Evolutionary conservation across 2,888 invertebrate genomes (phyloP), one percentile per base, ranked within the genome.

Genomic region (Acleris sparsana): DNA sequence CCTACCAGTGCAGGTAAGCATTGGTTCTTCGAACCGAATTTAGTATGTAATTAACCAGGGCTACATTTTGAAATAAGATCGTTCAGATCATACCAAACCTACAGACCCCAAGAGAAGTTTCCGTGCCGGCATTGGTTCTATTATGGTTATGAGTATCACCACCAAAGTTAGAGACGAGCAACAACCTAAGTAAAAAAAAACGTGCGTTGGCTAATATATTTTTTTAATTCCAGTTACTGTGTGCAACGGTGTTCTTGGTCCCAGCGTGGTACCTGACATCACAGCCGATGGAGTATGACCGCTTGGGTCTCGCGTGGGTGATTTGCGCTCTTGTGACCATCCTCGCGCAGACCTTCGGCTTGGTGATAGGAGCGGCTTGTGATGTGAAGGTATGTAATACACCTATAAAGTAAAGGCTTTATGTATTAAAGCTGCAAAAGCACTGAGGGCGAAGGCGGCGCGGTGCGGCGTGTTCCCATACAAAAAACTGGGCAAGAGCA

Each of bases 181-280:
- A n/a, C n/a, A n/a, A n/a, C n/a, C n/a, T n/a, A n/a, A n/a, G n/a
- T n/a, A n/a, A n/a, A n/a, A n/a, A n/a, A n/a, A n/a, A n/a, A n/a
- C n/a, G n/a, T n/a, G n/a, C n/a, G n/a, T n/a, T n/a, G n/a, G n/a
- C n/a, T n/a, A n/a, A n/a, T n/a, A n/a, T n/a, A n/a, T n/a, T 67
- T 39, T 5, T 70, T 70, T 70, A 67, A 57, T 87, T 88, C 68
- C 87, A 94, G 96, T 85, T 97, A 58, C 76, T 96, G 39, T 96
- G 96, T 76, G 96, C 97, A 0, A 93, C 96, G 1, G 81, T 94
- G 7, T 97, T 97, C 77, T 86, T 96, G 22, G 83, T 94, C 43
- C 95, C 96, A 25, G 94, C 96, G 0, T 97, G 97, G 89, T 96
- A 94, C 83, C 93, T 97, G 93, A 97, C 97, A 0, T 95, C 95